Evolutionary conservation across 2,797 vertebrate genomes (phyloP), one percentile per base, ranked within the genome.

Genomic region (Cuniculus paca): DNA sequence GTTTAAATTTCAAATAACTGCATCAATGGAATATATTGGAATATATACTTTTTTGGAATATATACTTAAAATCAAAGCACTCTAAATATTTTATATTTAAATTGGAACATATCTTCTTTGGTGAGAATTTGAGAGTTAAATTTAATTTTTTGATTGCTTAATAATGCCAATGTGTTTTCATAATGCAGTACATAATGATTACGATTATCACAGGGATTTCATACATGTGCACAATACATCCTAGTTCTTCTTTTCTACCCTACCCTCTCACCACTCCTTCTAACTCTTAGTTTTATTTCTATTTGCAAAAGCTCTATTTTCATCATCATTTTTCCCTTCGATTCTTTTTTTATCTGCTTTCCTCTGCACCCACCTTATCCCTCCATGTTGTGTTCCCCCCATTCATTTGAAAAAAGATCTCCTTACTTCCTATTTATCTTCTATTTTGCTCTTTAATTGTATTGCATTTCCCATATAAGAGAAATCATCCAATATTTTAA

Each of bases 21-120:
- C 3, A 36, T 36, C 60, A 54, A 83, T 60, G 61, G 84, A 82
- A 39, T 19, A 83, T 94, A 94, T 24, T 88, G 9, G 6, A 39
- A 80, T 39, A 91, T 10, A 86, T 31, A 80, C 50, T 54, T 87
- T 94, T 95, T 24, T 88, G 9, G 6, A 39, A 80, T 39, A 91
- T 10, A 86, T 31, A 80, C 50, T 94, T 28, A 50, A 92, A 94
- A 79, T 68, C 0, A 42, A 93, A 90, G 60, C 85, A 65, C 34
- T 52, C 14, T 60, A 65, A 78, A n/a, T 50, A 79, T 65, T 26
- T 31, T 39, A 70, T 68, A 31, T 83, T 93, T 93, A 45, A 52
- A 82, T 81, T 34, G 22, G 0, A 72, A 50, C 68, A 45, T 74
- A n/a, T 82, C 12, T 65, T 75, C 3, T 75, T 89, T 74, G n/a